A percentile compares a stretch with the other conserved stretches of the same genome.
These are phyloP conservation scores for Ceratotherium simum DNA, from an alignment of 2,113 vertebrate genomes.

Conservation along the genomic window DNA sequence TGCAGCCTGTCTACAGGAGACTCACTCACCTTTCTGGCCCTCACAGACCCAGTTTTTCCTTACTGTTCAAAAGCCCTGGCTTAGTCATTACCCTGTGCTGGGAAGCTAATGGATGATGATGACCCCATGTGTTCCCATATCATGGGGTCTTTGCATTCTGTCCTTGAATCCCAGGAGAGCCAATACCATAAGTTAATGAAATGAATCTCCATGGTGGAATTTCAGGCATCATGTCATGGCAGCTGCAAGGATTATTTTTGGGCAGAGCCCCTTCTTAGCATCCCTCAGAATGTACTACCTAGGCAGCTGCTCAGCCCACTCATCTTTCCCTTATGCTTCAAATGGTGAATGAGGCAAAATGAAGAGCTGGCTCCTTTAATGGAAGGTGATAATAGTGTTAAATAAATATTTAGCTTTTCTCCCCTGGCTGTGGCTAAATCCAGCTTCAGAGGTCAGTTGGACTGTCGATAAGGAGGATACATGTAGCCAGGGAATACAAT, in stretches of 20 bases:
- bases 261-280: not conserved
- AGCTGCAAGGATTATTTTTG: slow-evolving; percentile 63
- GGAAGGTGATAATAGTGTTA: slow-evolving; percentile 52
- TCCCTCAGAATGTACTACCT: not conserved
- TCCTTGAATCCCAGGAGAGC: not conserved
- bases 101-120: not conserved
- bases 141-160: slow-evolving; percentile 36
- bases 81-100: not conserved
- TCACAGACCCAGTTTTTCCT: not conserved
- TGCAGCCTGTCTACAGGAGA: not conserved
- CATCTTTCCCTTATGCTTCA: not conserved
- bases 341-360: not conserved
- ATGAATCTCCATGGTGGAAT: slow-evolving; percentile 31
- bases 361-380: not conserved
- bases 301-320: not conserved
- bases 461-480: not conserved
- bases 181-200: not conserved
- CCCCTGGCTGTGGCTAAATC: not conserved
- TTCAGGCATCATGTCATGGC: not conserved
- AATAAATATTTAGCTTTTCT: slow-evolving; percentile 46
- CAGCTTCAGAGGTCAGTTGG: not conserved
- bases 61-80: not conserved
- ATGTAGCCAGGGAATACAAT: not conserved
- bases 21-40: not conserved
- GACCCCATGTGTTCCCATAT: not conserved